Base-by-base conservation (phyloP, 2,113 vertebrate species). In the Chionomys nivalis region DNA sequence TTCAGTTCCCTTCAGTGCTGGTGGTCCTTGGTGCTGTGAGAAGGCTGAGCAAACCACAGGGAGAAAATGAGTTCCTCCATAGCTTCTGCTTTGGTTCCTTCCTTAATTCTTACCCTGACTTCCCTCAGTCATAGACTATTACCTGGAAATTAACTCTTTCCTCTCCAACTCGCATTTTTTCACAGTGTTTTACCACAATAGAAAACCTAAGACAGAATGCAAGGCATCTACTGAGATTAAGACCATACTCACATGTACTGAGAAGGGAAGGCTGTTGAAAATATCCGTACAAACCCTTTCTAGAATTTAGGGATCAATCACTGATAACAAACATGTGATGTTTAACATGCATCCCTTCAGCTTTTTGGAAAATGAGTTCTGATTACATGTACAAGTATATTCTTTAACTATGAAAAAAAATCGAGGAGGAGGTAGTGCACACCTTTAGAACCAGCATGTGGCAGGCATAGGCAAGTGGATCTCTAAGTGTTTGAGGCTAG, bases 341-440 rank as follows among this genome's bases (percentile, higher is more conserved):
- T 14, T 68, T 88, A 79, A 49, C 28, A 68, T 14, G 36, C 5
- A 93, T 81, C 83, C 36, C 31, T 21, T 68, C 11, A 36, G 36
- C 21, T 65, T 78, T 85, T 68, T 24, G 91, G 68, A 96, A 89
- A 89, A 49, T 90, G 24, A 81, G 72, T 13, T 93, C 55, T 58
- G 31, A 14, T 36, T 94, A 87, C 76, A 26, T 72, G 11, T 82
- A 81, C 55, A 96, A 95, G 42, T 49, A 90, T 42, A 91, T 79
- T 91, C 39, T 77, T 85, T 76, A 93, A 73, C 49, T 86, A 83
- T 70, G 10, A 97, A 87, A 87, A 87, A n/a, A 82, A 96, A 91
- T 8, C 0, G 7, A 12, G 70, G 3, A 19, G 36, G 36, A 39
- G 70, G 70, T 72, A n/a, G 17, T 23, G 36, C 36, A n/a, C 7